A percentile compares a stretch with the other conserved stretches of the same genome.
Evolutionary conservation across 2,888 invertebrate genomes (phyloP).

Genomic region (Prenolepis imparis): DNA sequence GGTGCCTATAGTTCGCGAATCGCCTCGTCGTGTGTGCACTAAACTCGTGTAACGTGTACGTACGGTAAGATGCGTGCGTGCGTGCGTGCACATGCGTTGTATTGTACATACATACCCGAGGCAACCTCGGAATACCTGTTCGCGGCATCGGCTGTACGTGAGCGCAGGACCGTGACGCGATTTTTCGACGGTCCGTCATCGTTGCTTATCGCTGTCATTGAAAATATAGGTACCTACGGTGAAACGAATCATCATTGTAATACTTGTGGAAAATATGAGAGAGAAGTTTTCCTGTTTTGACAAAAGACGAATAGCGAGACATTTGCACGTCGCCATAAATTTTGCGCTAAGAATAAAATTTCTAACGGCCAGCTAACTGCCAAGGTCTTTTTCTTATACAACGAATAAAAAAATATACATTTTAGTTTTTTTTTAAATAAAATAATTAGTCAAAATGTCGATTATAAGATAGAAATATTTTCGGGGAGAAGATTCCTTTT

Average conservation of each 20-base stretch:
- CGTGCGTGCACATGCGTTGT: slow-evolving; percentile 27
- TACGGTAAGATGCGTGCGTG: neutral
- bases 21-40: slow-evolving; percentile 57
- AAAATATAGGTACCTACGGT: neutral
- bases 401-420: too few species aligned
- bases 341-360: too few species aligned
- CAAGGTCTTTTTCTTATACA: too few species aligned
- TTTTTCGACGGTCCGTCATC: slow-evolving; percentile 1
- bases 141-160: slow-evolving; percentile 6
- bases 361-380: too few species aligned
- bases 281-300: neutral
- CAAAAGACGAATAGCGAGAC: too few species aligned
- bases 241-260: neutral
- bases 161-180: slow-evolving; percentile 32
- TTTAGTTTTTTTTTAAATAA: too few species aligned
- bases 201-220: neutral
- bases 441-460: too few species aligned
- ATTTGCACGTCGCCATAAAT: too few species aligned
- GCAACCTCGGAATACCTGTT: slow-evolving; percentile 38
- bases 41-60: slow-evolving; percentile 56
- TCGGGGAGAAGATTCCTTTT: neutral
- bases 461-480: neutral
- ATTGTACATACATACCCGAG: slow-evolving; percentile 29
- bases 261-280: neutral
- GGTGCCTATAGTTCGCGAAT: slow-evolving; percentile 83